phyloP scores from a whole-genome alignment of 30 jellyfish, hydroid and myxozoan genomes.

The Hydractinia echinata region DNA sequence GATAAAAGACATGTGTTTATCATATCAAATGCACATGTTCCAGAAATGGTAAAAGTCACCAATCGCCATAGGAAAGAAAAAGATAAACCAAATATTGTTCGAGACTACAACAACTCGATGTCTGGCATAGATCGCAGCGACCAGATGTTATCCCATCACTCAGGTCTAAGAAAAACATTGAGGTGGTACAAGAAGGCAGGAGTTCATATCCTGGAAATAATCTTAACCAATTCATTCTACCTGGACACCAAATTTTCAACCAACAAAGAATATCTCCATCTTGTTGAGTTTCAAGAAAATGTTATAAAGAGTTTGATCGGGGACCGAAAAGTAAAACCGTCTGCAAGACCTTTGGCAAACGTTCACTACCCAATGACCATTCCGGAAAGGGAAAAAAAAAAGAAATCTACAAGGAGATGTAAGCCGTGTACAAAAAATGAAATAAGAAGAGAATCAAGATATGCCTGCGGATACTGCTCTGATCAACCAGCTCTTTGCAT shows the following conservation, averaged over 20 bases:
- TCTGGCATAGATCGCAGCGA: conserved; percentile 16
- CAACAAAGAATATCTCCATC: conserved; percentile 8
- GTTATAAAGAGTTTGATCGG: neutral
- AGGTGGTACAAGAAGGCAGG: conserved; percentile 34
- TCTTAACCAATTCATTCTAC: conserved; percentile 20
- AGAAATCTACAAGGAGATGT: conserved; percentile 11
- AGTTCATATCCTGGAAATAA: conserved; percentile 13
- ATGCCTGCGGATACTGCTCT: neutral
- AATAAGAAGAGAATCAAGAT: conserved; percentile 11
- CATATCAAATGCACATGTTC: too few species aligned
- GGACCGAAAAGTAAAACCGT: neutral
- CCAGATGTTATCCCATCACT: conserved; percentile 4
- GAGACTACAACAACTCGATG: conserved; percentile 18
- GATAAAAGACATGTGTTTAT: neutral
- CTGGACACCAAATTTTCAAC: conserved; percentile 1
- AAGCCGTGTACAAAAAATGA: conserved; percentile 9
- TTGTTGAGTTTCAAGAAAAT: conserved; percentile 17
- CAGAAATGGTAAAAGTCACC: too few species aligned
- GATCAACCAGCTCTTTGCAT: conserved; percentile 28
- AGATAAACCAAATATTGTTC: neutral
- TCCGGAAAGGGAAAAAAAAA: conserved; percentile 13
- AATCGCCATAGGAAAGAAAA: conserved; percentile 2
- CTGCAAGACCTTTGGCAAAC: conserved; percentile 18
- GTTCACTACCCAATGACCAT: conserved; percentile 6
- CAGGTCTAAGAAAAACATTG: too few species aligned